Evolutionary conservation across 2,113 vertebrate genomes (phyloP).

Genomic region (Orthochromis malagaraziensis): DNA sequence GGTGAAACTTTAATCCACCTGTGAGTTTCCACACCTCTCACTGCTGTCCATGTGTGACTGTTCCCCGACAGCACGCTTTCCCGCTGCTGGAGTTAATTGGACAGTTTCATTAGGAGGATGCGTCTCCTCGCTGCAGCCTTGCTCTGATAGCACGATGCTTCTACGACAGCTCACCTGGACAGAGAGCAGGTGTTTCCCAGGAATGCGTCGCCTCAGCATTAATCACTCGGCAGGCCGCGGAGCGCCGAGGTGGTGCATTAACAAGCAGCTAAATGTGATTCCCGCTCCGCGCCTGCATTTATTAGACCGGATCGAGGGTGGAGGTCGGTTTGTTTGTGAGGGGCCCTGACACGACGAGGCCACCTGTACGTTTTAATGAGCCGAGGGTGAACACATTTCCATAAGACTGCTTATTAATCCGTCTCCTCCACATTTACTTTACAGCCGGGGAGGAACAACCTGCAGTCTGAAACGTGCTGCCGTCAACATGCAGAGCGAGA

Average conservation of each 20-base stretch:
- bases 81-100: not conserved
- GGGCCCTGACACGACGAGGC: slow-evolving; percentile 2
- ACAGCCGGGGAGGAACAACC: not conserved
- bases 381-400: slow-evolving; percentile 1
- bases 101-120: not conserved
- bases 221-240: not conserved
- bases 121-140: not conserved
- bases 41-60: not conserved
- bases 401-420: slow-evolving; percentile 4
- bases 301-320: not conserved
- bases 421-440: not conserved
- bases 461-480: not conserved
- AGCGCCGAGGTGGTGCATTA: not conserved
- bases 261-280: not conserved
- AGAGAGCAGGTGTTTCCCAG: not conserved
- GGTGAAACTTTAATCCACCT: not conserved
- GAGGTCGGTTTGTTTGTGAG: slow-evolving; percentile 5
- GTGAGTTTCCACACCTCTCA: not conserved
- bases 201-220: not conserved
- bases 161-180: not conserved
- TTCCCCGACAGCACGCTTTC: not conserved
- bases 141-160: not conserved
- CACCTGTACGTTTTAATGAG: slow-evolving; percentile 40
- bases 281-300: not conserved
- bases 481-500: not conserved